A percentile compares a stretch with the other conserved stretches of the same genome.
These are phyloP conservation scores for Rhyacophila brunnea DNA, from an alignment of 1,140 invertebrate genomes.

Conservation along the genomic window DNA sequence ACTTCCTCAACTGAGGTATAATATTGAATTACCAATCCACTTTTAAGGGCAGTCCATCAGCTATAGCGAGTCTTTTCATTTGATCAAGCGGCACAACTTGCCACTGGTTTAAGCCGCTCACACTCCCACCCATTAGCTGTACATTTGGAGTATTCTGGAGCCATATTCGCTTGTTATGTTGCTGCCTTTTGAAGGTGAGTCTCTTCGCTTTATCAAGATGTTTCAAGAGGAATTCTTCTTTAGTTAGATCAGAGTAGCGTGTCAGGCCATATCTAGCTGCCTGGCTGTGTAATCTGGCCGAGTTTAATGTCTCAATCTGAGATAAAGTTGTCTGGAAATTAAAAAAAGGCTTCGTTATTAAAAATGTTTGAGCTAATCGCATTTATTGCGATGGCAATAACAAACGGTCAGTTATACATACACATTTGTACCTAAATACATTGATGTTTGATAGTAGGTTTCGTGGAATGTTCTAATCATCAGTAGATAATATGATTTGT, in stretches of 20 bases:
- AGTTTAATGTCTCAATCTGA: slow-evolving; percentile 63
- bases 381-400: slow-evolving; percentile 7
- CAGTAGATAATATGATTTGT: too few species aligned
- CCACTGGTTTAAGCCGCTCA: too few species aligned
- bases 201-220: slow-evolving; percentile 7
- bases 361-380: slow-evolving; percentile 4
- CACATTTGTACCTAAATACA: too few species aligned
- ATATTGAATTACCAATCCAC: slow-evolving; percentile 53
- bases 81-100: too few species aligned
- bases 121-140: too few species aligned
- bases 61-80: neutral
- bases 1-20: too few species aligned
- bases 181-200: slow-evolving; percentile 5
- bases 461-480: too few species aligned
- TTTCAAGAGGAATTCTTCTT: slow-evolving; percentile 60
- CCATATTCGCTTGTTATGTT: slow-evolving; percentile 32
- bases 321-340: slow-evolving; percentile 57
- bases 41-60: slow-evolving; percentile 40
- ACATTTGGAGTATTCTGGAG: neutral
- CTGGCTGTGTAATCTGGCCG: slow-evolving; percentile 47
- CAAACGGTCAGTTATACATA: slow-evolving; percentile 16
- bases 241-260: slow-evolving; percentile 71
- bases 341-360: slow-evolving; percentile 24
- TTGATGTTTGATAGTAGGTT: too few species aligned
- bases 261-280: slow-evolving; percentile 71